phyloP scores from a whole-genome alignment of 2,797 vertebrate genomes.

The Brotogeris chrysoptera region DNA sequence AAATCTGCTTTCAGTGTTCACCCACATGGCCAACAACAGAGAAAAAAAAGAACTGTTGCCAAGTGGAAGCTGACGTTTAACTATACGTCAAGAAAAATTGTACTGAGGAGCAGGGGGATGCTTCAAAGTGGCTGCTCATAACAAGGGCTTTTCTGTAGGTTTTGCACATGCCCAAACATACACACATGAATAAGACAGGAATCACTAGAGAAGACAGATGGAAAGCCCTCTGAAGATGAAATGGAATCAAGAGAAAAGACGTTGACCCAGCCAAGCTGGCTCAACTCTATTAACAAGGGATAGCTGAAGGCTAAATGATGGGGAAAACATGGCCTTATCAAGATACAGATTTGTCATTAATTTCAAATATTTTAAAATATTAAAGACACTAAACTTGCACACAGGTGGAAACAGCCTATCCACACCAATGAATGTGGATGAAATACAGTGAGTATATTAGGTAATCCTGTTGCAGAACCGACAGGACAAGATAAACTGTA shows the following conservation, averaged over 20 bases:
- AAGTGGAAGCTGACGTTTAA: not conserved
- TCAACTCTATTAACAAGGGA: not conserved
- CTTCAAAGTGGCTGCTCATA: not conserved
- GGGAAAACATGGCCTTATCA: accelerated
- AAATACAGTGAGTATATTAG: not conserved
- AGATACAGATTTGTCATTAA: not conserved
- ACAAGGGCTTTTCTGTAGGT: not conserved
- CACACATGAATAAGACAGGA: not conserved
- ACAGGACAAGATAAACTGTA: not conserved
- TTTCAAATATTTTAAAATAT: not conserved
- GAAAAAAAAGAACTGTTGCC: not conserved
- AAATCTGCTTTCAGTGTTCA: not conserved
- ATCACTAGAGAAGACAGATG: not conserved
- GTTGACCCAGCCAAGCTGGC: not conserved
- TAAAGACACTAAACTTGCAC: not conserved
- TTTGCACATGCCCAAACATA: not conserved
- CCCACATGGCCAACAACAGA: not conserved
- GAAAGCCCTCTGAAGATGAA: not conserved
- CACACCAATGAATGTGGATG: not conserved
- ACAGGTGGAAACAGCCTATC: not conserved
- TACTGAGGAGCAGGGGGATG: not conserved
- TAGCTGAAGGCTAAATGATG: not conserved
- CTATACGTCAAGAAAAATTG: not conserved
- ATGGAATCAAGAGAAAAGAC: not conserved
- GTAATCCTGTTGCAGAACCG: not conserved